Conservation (phyloP, 2,113 vertebrate genomes). For the Hypomesus transpacificus region DNA sequence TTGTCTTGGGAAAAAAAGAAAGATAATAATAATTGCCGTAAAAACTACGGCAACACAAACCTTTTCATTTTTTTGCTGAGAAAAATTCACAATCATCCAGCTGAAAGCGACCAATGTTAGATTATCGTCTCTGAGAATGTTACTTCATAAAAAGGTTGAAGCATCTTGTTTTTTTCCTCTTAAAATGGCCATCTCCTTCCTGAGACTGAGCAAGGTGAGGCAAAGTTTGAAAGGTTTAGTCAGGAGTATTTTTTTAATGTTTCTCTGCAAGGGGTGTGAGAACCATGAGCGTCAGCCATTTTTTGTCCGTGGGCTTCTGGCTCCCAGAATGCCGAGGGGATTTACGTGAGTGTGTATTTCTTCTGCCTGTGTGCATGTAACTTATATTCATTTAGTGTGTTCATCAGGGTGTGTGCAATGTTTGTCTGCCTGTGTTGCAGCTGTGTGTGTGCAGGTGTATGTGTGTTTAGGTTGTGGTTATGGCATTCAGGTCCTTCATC, state of each 20-base stretch:
- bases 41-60: conserved; percentile 17
- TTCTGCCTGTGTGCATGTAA: conserved; percentile 22
- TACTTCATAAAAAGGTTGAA: conserved; percentile 65
- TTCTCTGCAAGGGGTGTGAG: conserved; percentile 24
- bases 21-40: no score
- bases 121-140: conserved; percentile 65
- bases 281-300: conserved; percentile 34
- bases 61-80: conserved; percentile 50
- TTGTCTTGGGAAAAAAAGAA: conserved; percentile 51
- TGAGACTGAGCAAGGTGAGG: conserved; percentile 72
- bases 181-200: conserved; percentile 72
- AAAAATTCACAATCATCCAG: conserved; percentile 65
- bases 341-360: conserved; percentile 19
- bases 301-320: conserved; percentile 50
- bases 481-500: conserved; percentile 99
- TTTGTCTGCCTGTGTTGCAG: conserved; percentile 21
- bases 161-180: conserved; percentile 56
- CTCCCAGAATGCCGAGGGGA: conserved; percentile 33
- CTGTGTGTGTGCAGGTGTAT: conserved; percentile 12
- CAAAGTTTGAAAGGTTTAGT: conserved; percentile 58
- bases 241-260: conserved; percentile 41
- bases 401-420: conserved; percentile 20
- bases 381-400: conserved; percentile 36
- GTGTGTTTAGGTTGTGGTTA: conserved; percentile 76
- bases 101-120: conserved; percentile 60